phyloP scores from a whole-genome alignment of 2,797 vertebrate genomes.

The Miichthys miiuy region DNA sequence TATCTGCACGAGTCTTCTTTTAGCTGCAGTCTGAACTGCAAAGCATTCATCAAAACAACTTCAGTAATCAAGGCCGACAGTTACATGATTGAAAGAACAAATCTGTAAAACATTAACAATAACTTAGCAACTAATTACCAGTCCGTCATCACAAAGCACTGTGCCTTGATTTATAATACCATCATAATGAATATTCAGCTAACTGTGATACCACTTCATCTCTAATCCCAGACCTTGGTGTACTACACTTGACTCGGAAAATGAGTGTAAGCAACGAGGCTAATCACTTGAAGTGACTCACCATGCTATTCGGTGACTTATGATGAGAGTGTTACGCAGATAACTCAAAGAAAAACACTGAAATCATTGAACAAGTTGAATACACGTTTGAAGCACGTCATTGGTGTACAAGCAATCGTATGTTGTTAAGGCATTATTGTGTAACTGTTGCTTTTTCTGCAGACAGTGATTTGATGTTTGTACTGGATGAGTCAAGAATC shows the following conservation, averaged over 20 bases:
- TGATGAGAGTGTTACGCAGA: neutral
- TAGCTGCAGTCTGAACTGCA: neutral
- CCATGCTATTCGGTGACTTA: constrained; percentile 28
- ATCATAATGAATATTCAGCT: constrained; percentile 19
- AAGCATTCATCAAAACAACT: constrained; percentile 24
- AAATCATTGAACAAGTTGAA: constrained; percentile 14
- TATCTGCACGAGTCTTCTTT: neutral
- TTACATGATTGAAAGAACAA: constrained; percentile 25
- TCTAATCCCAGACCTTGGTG: neutral
- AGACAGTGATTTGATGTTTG: neutral
- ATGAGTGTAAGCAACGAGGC: constrained; percentile 29
- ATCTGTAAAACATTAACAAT: constrained; percentile 19
- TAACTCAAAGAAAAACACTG: constrained; percentile 20
- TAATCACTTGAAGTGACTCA: constrained; percentile 53
- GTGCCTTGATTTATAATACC: constrained; percentile 34
- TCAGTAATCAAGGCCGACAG: constrained; percentile 23
- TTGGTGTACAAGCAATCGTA: neutral
- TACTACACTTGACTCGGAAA: constrained; percentile 20
- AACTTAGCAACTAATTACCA: constrained; percentile 27
- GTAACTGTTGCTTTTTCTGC: neutral
- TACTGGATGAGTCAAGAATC: no score
- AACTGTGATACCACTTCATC: constrained; percentile 35
- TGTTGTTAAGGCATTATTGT: neutral
- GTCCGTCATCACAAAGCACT: neutral
- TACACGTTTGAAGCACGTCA: neutral